Evolutionary conservation across 2,888 invertebrate genomes (phyloP), one percentile per base, ranked within the genome.

Genomic region (Drosophila paracracens): DNA sequence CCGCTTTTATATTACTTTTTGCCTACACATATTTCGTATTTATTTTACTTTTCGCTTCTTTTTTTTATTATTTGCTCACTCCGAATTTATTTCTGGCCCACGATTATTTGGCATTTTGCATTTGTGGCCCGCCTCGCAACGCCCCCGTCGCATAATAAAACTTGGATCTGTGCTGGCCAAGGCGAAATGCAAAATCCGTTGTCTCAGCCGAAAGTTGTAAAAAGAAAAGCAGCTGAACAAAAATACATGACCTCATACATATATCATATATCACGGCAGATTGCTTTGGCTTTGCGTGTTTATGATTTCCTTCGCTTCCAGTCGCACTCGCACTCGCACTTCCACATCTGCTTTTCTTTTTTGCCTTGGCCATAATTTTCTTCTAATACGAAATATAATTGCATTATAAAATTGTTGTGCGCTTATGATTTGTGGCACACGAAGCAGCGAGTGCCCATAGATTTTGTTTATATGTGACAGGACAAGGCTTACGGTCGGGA

Each of bases 191-290:
- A 81, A 81, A 88, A 81, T 79, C 81, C 78, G 69, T 79, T 79
- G 78, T 81, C 77, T 86, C 74, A 62, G 68, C 64, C 81, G 58
- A 70, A 71, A 71, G 69, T 68, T 75, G 70, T 69, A 76, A 70
- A 70, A 65, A 33, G 48, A 63, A 67, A 74, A 62, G 80, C 72
- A 79, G 82, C 70, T 70, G 82, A 72, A 78, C 69, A 70, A 73
- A 83, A 84, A 89, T 68, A 74, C 79, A 81, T 52, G 77, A 70
- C 52, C 79, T 61, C 73, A 65, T 68, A 38, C 76, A 85, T 85
- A 76, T 81, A 87, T 85, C 82, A 89, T 83, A 78, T 70, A 89
- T 88, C 63, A 80, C 66, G 66, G 83, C 81, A 83, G 83, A 89
- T 89, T 84, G 84, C 81, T 69, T 72, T 46, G 86, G 73, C 86